phyloP scores from a whole-genome alignment of 2,888 invertebrate genomes.

The Vandiemenella viatica region DNA sequence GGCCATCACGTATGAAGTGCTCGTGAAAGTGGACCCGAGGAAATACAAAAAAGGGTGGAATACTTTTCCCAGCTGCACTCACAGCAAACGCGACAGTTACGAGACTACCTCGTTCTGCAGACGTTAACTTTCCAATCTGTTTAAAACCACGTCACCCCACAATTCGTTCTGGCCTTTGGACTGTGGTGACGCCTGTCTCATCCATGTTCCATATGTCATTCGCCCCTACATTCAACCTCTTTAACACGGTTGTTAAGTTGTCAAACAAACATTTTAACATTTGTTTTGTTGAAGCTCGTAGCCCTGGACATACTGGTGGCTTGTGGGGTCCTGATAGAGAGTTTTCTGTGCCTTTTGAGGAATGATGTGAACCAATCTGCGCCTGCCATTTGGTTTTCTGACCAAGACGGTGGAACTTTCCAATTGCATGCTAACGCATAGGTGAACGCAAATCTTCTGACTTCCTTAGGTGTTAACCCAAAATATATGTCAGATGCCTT shows the following conservation, averaged over 20 bases:
- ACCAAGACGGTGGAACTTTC: conserved; percentile 18
- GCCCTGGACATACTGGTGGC: conserved; percentile 21
- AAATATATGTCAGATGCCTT: conserved; percentile 7
- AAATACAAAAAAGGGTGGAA: conserved; percentile 19
- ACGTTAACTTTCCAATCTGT: neutral
- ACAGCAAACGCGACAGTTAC: conserved; percentile 17
- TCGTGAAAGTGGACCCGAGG: conserved; percentile 16
- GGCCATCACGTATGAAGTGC: conserved; percentile 14
- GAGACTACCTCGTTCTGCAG: conserved; percentile 17
- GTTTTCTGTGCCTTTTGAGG: conserved; percentile 19
- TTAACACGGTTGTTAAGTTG: conserved; percentile 6
- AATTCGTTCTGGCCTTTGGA: neutral
- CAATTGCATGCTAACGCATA: conserved; percentile 14
- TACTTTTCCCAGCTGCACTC: conserved; percentile 16
- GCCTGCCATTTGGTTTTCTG: conserved; percentile 19
- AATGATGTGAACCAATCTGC: conserved; percentile 22
- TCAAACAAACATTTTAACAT: conserved; percentile 34
- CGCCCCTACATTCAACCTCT: neutral
- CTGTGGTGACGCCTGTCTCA: conserved; percentile 5
- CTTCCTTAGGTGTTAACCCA: conserved; percentile 18
- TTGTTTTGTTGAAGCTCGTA: conserved; percentile 20
- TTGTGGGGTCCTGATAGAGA: conserved; percentile 21
- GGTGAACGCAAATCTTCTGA: conserved; percentile 18
- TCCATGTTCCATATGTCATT: conserved; percentile 3
- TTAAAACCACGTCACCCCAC: neutral